A percentile compares a stretch with the other conserved stretches of the same genome.
phyloP scores from a whole-genome alignment of 2,888 invertebrate species.

The Pilophorus perplexus region DNA sequence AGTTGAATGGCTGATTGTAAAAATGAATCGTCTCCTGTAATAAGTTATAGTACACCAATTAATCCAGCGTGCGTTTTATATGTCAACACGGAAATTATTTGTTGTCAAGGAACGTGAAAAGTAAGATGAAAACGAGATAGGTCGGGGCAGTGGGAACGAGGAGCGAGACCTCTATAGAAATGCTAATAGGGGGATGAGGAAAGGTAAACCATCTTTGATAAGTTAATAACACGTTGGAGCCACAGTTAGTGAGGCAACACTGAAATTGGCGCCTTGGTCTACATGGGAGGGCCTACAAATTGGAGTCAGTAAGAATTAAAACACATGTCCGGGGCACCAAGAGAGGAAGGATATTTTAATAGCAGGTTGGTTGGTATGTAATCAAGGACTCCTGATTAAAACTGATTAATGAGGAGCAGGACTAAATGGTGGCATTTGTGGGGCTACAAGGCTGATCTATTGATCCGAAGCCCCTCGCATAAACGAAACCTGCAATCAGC shows the following conservation, averaged over 20 bases:
- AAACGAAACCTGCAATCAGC: slow-evolving; percentile 35
- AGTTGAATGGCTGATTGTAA: too few species aligned
- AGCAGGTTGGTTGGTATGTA: slow-evolving; percentile 40
- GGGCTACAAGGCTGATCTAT: slow-evolving; percentile 40
- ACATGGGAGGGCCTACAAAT: slow-evolving; percentile 46
- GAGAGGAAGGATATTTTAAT: slow-evolving; percentile 42
- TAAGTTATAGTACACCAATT: too few species aligned
- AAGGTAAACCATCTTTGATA: slow-evolving; percentile 46
- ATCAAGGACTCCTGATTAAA: slow-evolving; percentile 45
- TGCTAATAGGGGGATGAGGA: slow-evolving; percentile 43
- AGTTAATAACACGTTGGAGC: slow-evolving; percentile 44
- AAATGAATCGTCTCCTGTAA: too few species aligned
- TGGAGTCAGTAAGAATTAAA: slow-evolving; percentile 47
- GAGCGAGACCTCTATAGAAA: slow-evolving; percentile 39
- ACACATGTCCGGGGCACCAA: slow-evolving; percentile 43
- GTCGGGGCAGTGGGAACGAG: background rate
- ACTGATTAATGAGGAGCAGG: slow-evolving; percentile 43
- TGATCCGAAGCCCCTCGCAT: slow-evolving; percentile 20
- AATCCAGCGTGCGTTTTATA: too few species aligned
- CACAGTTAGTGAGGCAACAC: slow-evolving; percentile 43
- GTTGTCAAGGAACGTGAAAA: too few species aligned
- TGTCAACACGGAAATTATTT: too few species aligned
- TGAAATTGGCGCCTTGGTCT: slow-evolving; percentile 45
- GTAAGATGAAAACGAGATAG: background rate
- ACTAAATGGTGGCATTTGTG: slow-evolving; percentile 46